These are phyloP conservation scores for Agonum fuliginosum DNA, from an alignment of 2,888 invertebrate species.

Conservation along the genomic window DNA sequence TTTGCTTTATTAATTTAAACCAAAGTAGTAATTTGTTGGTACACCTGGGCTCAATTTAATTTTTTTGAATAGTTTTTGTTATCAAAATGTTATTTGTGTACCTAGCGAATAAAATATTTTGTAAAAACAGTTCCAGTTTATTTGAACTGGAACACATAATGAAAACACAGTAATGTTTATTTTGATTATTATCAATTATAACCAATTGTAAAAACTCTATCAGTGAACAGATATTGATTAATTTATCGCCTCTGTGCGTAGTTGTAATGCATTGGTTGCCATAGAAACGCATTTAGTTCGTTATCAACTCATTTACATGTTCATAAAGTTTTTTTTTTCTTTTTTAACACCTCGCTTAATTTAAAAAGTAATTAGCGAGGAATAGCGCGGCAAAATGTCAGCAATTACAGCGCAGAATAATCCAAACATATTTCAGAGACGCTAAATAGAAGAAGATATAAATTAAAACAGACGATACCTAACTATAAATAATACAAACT, in stretches of 20 bases:
- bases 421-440: neutral
- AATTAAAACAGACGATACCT: no score
- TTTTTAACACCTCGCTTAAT: slow-evolving; percentile 14
- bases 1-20: no score
- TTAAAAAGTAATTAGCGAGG: slow-evolving; percentile 35
- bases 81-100: no score
- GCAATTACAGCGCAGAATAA: slow-evolving; percentile 9
- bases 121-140: no score
- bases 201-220: neutral
- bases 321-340: slow-evolving; percentile 27
- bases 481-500: neutral
- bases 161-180: no score
- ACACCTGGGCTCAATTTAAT: no score
- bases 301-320: slow-evolving; percentile 33
- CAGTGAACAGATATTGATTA: slow-evolving; percentile 12
- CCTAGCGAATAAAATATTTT: no score
- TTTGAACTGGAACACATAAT: no score
- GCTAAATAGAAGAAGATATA: neutral
- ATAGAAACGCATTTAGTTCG: slow-evolving; percentile 32
- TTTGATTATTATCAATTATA: neutral
- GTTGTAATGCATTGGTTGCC: slow-evolving; percentile 10
- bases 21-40: no score
- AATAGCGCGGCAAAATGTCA: neutral
- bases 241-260: slow-evolving; percentile 18
- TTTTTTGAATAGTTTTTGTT: no score